phyloP scores from a whole-genome alignment of 2,797 vertebrate species.

The Myotis myotis region DNA sequence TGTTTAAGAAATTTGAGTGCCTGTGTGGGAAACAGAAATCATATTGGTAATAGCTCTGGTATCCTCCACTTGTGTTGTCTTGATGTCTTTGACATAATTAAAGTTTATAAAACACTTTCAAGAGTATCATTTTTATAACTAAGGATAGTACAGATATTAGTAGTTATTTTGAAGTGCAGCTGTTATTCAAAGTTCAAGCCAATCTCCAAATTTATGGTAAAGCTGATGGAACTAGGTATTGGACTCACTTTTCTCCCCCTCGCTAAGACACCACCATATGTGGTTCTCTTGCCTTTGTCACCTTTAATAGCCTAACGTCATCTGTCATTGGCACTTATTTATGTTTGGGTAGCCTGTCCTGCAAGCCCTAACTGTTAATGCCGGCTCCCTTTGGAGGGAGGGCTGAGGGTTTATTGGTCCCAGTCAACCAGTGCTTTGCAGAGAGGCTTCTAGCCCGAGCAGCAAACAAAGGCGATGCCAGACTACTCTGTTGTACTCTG shows the following conservation, averaged over 20 bases:
- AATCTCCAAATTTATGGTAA: neutral
- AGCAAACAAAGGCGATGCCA: neutral
- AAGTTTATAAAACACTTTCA: neutral
- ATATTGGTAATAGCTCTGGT: neutral
- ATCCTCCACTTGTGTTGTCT: neutral
- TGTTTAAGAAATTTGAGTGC: neutral
- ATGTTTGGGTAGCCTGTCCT: neutral
- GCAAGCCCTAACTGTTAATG: neutral
- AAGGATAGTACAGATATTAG: neutral
- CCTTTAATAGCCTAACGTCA: neutral
- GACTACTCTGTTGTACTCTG: neutral
- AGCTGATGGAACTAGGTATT: neutral
- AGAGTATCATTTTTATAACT: neutral
- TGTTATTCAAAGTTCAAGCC: neutral
- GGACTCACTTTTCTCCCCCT: neutral
- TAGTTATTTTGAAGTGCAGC: neutral
- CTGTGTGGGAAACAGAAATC: neutral
- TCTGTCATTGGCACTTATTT: no score
- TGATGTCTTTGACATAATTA: neutral
- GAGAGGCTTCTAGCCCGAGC: neutral
- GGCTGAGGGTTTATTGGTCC: neutral
- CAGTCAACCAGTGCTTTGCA: neutral
- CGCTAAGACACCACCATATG: neutral
- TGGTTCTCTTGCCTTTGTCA: neutral
- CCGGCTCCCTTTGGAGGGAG: neutral